phyloP scores from a whole-genome alignment of 2,113 vertebrate species.

The Pteruthius melanotis region DNA sequence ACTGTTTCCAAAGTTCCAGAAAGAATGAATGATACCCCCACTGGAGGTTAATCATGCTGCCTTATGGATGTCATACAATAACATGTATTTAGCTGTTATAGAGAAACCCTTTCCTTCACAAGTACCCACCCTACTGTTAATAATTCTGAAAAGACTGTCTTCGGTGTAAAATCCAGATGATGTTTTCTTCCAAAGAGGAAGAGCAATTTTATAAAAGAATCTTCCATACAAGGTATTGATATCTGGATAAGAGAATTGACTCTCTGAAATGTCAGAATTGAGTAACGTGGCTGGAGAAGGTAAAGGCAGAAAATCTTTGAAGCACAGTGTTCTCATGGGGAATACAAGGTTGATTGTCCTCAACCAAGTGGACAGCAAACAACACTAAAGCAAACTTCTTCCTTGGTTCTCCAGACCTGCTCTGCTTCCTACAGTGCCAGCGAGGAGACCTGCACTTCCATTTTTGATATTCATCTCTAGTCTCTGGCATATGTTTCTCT shows the following conservation, averaged over 20 bases:
- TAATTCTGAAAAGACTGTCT: neutral
- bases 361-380: neutral
- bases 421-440: neutral
- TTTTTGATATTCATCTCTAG: neutral
- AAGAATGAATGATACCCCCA: neutral
- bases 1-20: neutral
- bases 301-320: neutral
- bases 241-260: neutral
- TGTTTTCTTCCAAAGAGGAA: neutral
- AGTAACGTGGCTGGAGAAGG: neutral
- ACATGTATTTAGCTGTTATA: neutral
- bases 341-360: no score
- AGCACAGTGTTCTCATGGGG: neutral
- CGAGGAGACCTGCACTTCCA: neutral
- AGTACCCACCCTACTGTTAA: neutral
- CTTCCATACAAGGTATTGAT: neutral
- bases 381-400: neutral
- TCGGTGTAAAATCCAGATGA: neutral
- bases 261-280: neutral
- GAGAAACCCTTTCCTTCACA: neutral
- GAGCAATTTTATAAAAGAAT: neutral
- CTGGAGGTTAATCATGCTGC: neutral
- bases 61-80: neutral
- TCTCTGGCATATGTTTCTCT: neutral
- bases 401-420: neutral